Evolutionary conservation across 2,797 vertebrate species (phyloP).

Genomic region (Agapornis canus): DNA sequence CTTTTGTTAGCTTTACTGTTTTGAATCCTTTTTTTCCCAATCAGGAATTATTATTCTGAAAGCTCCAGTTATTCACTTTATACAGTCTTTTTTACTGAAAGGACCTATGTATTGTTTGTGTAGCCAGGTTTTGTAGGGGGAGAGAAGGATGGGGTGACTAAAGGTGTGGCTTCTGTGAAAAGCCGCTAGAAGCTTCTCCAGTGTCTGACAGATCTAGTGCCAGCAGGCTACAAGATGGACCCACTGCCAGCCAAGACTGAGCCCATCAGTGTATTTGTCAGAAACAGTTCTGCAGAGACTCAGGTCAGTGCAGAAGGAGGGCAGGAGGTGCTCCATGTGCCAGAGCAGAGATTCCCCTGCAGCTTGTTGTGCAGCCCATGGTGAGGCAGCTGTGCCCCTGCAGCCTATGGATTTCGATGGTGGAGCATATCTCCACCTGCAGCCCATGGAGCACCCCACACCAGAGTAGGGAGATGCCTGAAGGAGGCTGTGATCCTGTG

Average conservation of each 20-base stretch:
- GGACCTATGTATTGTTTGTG: not conserved
- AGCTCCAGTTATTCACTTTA: slow-evolving; percentile 42
- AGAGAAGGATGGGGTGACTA: not conserved
- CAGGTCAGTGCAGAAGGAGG: not conserved
- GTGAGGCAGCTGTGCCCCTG: not conserved
- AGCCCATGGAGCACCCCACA: not conserved
- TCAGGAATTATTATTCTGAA: slow-evolving; percentile 54
- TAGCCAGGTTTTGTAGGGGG: not conserved
- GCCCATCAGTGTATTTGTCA: not conserved
- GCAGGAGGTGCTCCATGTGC: not conserved
- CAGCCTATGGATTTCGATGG: not conserved
- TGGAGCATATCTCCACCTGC: not conserved
- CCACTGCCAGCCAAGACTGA: accelerated
- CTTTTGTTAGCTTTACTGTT: slow-evolving; percentile 60
- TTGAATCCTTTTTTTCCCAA: slow-evolving; percentile 31
- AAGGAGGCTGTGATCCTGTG: not conserved
- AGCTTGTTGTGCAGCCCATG: not conserved
- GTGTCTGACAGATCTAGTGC: accelerated
- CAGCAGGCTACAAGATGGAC: accelerated
- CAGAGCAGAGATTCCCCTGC: not conserved
- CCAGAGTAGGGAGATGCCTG: not conserved
- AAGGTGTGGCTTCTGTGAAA: not conserved
- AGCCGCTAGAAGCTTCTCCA: not conserved
- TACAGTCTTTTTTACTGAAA: slow-evolving; percentile 47
- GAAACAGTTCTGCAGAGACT: not conserved